A percentile compares a stretch with the other conserved stretches of the same genome.
These are phyloP conservation scores for Channa maculata DNA, from an alignment of 2,113 vertebrate genomes.

Conservation along the genomic window DNA sequence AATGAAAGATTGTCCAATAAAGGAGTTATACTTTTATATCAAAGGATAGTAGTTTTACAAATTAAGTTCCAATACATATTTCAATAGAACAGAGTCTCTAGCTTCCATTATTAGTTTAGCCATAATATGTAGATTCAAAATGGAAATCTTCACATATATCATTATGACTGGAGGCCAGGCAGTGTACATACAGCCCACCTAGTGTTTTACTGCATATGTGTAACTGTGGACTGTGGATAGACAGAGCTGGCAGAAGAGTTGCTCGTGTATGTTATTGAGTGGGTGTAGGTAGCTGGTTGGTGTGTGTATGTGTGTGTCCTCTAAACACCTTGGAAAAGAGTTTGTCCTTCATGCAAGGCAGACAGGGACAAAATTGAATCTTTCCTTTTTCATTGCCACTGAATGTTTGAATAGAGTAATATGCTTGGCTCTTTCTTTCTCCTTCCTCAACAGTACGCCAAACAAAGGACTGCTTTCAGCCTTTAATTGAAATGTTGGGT, in stretches of 20 bases:
- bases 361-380: constrained; percentile 59
- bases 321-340: constrained; percentile 63
- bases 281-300: constrained; percentile 12
- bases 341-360: constrained; percentile 70
- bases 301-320: constrained; percentile 34
- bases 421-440: constrained; percentile 55
- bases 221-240: not conserved
- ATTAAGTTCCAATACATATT: not conserved
- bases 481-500: constrained; percentile 69
- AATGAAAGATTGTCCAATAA: not conserved
- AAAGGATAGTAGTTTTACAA: constrained; percentile 18
- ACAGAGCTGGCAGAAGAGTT: constrained; percentile 10
- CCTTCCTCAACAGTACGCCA: constrained; percentile 49
- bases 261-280: constrained; percentile 19
- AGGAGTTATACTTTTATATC: constrained; percentile 33
- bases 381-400: constrained; percentile 41
- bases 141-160: constrained; percentile 43
- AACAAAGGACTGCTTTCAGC: constrained; percentile 70
- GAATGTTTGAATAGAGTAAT: constrained; percentile 72
- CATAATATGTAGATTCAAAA: constrained; percentile 35
- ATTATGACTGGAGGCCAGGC: not conserved
- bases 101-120: constrained; percentile 56
- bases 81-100: constrained; percentile 35
- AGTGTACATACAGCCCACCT: constrained; percentile 11
- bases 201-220: constrained; percentile 1